These are phyloP conservation scores for Acanthacorydalis orientalis DNA, from an alignment of 2,888 invertebrate species.

Conservation along the genomic window DNA sequence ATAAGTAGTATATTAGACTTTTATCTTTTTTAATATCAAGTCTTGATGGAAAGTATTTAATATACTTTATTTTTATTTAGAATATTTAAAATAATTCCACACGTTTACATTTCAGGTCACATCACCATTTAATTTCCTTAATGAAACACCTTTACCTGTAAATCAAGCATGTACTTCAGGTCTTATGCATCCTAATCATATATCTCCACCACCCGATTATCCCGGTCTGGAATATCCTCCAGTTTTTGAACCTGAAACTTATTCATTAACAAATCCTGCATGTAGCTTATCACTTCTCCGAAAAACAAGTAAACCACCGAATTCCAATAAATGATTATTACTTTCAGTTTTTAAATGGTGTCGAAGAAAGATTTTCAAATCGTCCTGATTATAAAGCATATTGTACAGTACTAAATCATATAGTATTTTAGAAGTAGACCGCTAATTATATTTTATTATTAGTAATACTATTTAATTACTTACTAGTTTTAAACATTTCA, in stretches of 20 bases:
- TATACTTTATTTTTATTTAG: too few species aligned
- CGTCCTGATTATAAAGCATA: background rate
- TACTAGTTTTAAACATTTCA: too few species aligned
- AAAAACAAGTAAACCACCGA: slow-evolving; percentile 16
- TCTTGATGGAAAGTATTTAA: too few species aligned
- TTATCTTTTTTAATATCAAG: too few species aligned
- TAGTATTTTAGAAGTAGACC: too few species aligned
- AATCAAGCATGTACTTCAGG: background rate
- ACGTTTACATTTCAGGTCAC: background rate
- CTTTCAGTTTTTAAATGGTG: slow-evolving; percentile 3
- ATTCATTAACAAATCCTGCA: slow-evolving; percentile 45
- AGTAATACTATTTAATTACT: too few species aligned
- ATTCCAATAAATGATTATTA: slow-evolving; percentile 4
- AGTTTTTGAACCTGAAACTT: slow-evolving; percentile 71
- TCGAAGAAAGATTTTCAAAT: slow-evolving; percentile 1
- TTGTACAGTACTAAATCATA: too few species aligned
- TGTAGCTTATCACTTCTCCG: slow-evolving; percentile 23
- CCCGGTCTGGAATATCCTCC: slow-evolving; percentile 74
- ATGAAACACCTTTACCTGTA: background rate
- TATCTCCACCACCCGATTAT: slow-evolving; percentile 42
- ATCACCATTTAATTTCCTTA: background rate
- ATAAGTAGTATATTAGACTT: too few species aligned
- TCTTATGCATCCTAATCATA: slow-evolving; percentile 4
- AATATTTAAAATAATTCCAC: background rate
- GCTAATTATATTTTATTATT: too few species aligned